Conservation (phyloP, 1,140 invertebrate species). For the Plodia interpunctella region DNA sequence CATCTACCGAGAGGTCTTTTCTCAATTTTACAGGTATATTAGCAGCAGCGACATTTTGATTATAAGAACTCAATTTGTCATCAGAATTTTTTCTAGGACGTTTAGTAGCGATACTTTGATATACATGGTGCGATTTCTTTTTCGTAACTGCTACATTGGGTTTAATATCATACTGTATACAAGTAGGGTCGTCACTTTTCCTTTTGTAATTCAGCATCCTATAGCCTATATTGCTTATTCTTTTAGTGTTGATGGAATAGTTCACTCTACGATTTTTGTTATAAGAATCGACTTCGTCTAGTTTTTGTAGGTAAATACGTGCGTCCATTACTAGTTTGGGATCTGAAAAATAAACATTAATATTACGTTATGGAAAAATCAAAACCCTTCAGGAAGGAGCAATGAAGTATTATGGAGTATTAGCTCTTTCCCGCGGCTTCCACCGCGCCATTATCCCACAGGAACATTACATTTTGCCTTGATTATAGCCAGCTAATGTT, state of each 20-base stretch:
- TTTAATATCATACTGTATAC: not conserved
- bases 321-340: conserved; percentile 1
- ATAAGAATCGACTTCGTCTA: not conserved
- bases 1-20: not conserved
- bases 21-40: not conserved
- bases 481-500: too few species aligned
- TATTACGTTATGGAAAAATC: too few species aligned
- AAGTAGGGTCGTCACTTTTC: not conserved
- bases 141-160: not conserved
- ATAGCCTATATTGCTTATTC: not conserved
- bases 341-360: not conserved
- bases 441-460: too few species aligned
- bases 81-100: not conserved
- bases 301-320: not conserved
- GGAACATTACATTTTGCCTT: too few species aligned
- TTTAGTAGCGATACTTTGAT: not conserved
- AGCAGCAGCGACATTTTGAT: not conserved
- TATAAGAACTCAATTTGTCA: not conserved
- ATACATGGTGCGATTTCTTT: not conserved
- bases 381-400: too few species aligned
- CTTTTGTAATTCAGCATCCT: not conserved
- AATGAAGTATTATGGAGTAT: too few species aligned
- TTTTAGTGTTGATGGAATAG: not conserved
- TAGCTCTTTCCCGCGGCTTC: too few species aligned
- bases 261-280: not conserved